Conservation (phyloP, 2,113 vertebrate genomes). For the Leucoraja erinaceus region DNA sequence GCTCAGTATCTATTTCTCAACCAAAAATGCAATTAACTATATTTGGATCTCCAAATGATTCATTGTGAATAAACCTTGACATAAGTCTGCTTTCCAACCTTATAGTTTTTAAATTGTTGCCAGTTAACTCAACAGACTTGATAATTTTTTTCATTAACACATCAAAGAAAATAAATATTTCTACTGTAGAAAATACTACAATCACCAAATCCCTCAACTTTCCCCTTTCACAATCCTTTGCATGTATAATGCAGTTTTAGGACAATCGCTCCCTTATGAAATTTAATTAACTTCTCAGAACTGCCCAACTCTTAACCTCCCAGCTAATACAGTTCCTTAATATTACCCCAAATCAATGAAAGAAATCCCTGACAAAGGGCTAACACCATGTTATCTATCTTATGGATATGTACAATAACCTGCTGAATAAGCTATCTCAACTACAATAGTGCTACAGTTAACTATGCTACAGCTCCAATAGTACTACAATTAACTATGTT, state of each 20-base stretch:
- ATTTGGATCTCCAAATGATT: neutral
- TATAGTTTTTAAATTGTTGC: neutral
- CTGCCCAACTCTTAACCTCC: neutral
- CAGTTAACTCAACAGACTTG: neutral
- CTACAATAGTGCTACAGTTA: neutral
- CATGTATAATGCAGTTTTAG: neutral
- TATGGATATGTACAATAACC: neutral
- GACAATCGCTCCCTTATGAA: neutral
- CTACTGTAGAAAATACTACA: neutral
- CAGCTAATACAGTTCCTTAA: neutral
- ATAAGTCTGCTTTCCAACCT: neutral
- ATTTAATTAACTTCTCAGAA: neutral
- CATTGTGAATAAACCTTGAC: neutral
- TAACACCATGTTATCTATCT: neutral
- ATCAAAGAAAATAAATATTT: neutral
- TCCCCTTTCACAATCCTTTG: neutral
- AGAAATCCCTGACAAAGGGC: neutral
- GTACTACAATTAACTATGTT: neutral
- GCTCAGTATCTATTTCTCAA: neutral
- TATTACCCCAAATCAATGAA: neutral
- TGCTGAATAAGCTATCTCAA: neutral
- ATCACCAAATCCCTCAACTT: neutral
- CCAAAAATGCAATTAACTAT: neutral
- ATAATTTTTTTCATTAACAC: neutral
- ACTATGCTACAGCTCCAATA: neutral